phyloP scores from a whole-genome alignment of 2,888 invertebrate species.

The Acheta domesticus region DNA sequence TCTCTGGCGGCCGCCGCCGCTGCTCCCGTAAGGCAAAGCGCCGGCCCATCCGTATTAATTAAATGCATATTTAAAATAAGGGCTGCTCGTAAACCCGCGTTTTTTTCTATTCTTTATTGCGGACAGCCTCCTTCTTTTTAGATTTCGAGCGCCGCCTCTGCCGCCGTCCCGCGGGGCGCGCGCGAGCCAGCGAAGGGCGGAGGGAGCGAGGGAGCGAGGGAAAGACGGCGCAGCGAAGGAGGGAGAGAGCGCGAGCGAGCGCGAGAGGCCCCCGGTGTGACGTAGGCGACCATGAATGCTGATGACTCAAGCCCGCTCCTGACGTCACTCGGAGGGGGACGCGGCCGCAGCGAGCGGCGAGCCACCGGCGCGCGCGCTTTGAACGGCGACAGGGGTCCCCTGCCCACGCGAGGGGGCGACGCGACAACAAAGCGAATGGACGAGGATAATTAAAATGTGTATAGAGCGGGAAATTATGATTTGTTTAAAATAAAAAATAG shows the following conservation, averaged over 20 bases:
- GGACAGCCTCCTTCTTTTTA: not conserved
- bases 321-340: conserved; percentile 27
- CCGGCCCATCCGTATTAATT: not conserved
- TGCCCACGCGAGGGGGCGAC: no score
- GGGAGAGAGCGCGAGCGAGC: not conserved
- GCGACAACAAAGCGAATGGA: no score
- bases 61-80: not conserved
- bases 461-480: no score
- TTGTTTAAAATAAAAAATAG: no score
- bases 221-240: no score
- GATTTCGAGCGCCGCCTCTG: not conserved
- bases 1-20: not conserved
- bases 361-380: not conserved
- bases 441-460: no score
- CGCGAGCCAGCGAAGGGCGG: not conserved
- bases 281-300: conserved; percentile 30
- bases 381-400: not conserved
- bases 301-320: conserved; percentile 27
- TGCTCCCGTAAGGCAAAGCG: not conserved
- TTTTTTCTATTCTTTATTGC: not conserved
- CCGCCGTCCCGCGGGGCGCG: no score
- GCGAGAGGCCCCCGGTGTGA: conserved; percentile 25
- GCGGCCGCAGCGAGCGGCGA: not conserved
- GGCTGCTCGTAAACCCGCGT: not conserved
- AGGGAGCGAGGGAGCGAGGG: no score